phyloP scores from a whole-genome alignment of 2,797 vertebrate genomes.

The Scolopax bukidnonensis region DNA sequence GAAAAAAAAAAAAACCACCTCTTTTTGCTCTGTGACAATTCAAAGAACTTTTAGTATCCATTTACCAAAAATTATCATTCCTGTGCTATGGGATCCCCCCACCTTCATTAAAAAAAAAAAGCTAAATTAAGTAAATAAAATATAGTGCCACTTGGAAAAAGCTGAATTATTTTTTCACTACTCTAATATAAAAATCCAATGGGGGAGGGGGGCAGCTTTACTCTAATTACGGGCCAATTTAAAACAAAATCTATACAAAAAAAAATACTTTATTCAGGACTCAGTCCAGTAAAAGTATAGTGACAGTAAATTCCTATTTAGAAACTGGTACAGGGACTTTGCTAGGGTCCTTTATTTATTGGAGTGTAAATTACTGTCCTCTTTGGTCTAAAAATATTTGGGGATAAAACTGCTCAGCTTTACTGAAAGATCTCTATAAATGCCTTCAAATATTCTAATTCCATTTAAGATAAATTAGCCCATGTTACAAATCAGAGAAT shows the following conservation, averaged over 20 bases:
- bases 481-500: background rate
- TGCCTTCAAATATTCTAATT: background rate
- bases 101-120: background rate
- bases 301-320: background rate
- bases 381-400: background rate
- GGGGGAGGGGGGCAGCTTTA: background rate
- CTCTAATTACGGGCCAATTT: background rate
- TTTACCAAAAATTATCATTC: background rate
- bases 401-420: background rate
- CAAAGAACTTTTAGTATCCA: background rate
- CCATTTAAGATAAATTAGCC: background rate
- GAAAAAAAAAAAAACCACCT: accelerated
- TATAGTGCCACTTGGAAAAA: background rate
- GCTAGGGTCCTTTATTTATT: background rate
- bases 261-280: background rate
- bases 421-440: background rate
- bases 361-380: background rate
- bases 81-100: background rate
- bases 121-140: background rate
- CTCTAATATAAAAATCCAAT: background rate
- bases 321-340: background rate
- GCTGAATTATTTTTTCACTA: background rate
- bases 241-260: background rate
- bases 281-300: background rate
- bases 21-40: background rate